Conservation (phyloP, 2,113 vertebrate genomes). For the Scomber scombrus region DNA sequence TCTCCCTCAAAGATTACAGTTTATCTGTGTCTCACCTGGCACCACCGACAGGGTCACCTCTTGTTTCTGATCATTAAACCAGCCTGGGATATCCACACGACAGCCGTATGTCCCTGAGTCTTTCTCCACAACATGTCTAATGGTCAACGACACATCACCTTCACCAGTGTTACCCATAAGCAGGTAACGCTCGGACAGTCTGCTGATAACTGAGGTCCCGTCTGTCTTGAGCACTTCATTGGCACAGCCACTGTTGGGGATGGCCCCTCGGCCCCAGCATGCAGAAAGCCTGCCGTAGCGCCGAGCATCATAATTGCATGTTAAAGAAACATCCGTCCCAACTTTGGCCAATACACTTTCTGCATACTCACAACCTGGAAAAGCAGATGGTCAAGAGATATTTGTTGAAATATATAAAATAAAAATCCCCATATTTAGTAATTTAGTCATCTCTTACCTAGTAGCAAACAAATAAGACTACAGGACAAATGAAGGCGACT, state of each 20-base stretch:
- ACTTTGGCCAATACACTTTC: conserved; percentile 47
- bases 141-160: conserved; percentile 80
- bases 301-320: conserved; percentile 68
- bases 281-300: conserved; percentile 58
- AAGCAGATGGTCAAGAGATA: background rate
- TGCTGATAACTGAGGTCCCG: conserved; percentile 54
- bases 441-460: conserved; percentile 55
- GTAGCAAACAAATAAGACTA: conserved; percentile 47
- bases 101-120: conserved; percentile 81
- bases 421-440: background rate
- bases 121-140: conserved; percentile 56
- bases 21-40: conserved; percentile 66
- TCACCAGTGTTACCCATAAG: conserved; percentile 47
- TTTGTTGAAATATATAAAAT: background rate
- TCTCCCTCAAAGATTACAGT: background rate
- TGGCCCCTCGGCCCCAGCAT: conserved; percentile 78
- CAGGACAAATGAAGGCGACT: conserved; percentile 1
- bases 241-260: conserved; percentile 72
- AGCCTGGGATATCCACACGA: conserved; percentile 80
- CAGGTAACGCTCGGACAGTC: conserved; percentile 69
- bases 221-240: conserved; percentile 69
- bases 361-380: conserved; percentile 47
- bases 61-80: conserved; percentile 81
- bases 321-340: conserved; percentile 69
- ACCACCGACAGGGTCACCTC: conserved; percentile 73